These are phyloP conservation scores for Elymnias hypermnestra DNA, from an alignment of 1,140 invertebrate species.

Conservation along the genomic window DNA sequence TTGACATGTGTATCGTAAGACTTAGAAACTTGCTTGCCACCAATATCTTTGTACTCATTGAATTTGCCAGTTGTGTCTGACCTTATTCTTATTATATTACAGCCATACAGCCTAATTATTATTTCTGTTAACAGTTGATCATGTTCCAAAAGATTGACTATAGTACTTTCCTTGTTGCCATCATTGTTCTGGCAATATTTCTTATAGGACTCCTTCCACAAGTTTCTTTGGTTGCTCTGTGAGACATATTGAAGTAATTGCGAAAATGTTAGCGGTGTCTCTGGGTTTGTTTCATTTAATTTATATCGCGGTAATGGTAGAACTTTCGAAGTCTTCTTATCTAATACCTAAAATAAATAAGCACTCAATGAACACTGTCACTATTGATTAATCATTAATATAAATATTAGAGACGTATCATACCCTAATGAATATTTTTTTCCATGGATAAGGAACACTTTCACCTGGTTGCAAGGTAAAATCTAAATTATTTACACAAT, in stretches of 20 bases:
- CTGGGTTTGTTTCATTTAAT: slow-evolving; percentile 73
- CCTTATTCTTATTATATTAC: slow-evolving; percentile 81
- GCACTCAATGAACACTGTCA: too few relatives aligned
- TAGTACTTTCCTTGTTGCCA: slow-evolving; percentile 55
- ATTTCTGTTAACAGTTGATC: slow-evolving; percentile 83
- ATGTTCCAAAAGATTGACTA: slow-evolving; percentile 74
- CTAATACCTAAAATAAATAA: slow-evolving; percentile 75
- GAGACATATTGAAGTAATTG: slow-evolving; percentile 88
- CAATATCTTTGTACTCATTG: slow-evolving; percentile 66
- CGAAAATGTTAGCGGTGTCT: slow-evolving; percentile 82
- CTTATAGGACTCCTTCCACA: slow-evolving; percentile 90
- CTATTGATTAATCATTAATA: too few relatives aligned
- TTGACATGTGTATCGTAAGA: slow-evolving; percentile 81
- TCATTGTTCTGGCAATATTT: slow-evolving; percentile 81
- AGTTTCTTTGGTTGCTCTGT: slow-evolving; percentile 87
- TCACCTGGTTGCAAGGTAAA: slow-evolving; percentile 74
- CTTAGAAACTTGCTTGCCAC: slow-evolving; percentile 69
- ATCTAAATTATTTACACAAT: slow-evolving; percentile 72
- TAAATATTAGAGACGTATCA: too few relatives aligned
- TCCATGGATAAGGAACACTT: slow-evolving; percentile 76
- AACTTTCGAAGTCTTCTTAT: slow-evolving; percentile 81
- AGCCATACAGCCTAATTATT: slow-evolving; percentile 83
- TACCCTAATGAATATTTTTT: slow-evolving; percentile 79
- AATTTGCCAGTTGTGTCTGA: slow-evolving; percentile 55
- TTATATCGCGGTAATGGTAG: slow-evolving; percentile 83